Percentiles rank a stretch among this genome's conserved stretches.
Conservation (phyloP, 2,888 invertebrate genomes). For the Drosophila leonis region DNA sequence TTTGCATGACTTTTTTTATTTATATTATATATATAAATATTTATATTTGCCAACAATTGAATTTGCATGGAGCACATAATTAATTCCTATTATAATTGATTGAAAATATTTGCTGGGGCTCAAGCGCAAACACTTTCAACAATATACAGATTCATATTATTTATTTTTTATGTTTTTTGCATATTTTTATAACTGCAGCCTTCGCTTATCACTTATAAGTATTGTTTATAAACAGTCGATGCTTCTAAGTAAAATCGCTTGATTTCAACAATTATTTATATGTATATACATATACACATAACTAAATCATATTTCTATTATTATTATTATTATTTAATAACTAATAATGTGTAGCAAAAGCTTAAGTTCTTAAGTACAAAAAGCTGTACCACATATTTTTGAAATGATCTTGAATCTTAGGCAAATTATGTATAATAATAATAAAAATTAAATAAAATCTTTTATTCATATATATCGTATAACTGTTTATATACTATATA, state of each 20-base stretch:
- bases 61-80: slow-evolving; percentile 1
- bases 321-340: slow-evolving; percentile 10
- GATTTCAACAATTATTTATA: slow-evolving; percentile 25
- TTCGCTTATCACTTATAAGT: slow-evolving; percentile 55
- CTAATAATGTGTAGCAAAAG: slow-evolving; percentile 17
- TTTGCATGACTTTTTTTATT: neutral
- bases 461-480: neutral
- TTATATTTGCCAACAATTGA: neutral
- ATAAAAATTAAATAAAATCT: neutral
- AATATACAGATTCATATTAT: slow-evolving; percentile 10
- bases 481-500: neutral
- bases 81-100: slow-evolving; percentile 33
- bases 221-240: slow-evolving; percentile 53
- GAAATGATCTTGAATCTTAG: neutral
- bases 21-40: neutral
- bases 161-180: slow-evolving; percentile 17
- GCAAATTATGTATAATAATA: slow-evolving; percentile 16
- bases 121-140: slow-evolving; percentile 71
- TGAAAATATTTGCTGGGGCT: slow-evolving; percentile 77
- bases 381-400: slow-evolving; percentile 19
- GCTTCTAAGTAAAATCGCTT: slow-evolving; percentile 29
- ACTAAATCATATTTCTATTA: slow-evolving; percentile 2
- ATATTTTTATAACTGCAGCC: slow-evolving; percentile 45
- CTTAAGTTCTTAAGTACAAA: slow-evolving; percentile 31
- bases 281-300: neutral